These are phyloP conservation scores for Sardina pilchardus DNA, from an alignment of 2,113 vertebrate genomes.

Conservation along the genomic window DNA sequence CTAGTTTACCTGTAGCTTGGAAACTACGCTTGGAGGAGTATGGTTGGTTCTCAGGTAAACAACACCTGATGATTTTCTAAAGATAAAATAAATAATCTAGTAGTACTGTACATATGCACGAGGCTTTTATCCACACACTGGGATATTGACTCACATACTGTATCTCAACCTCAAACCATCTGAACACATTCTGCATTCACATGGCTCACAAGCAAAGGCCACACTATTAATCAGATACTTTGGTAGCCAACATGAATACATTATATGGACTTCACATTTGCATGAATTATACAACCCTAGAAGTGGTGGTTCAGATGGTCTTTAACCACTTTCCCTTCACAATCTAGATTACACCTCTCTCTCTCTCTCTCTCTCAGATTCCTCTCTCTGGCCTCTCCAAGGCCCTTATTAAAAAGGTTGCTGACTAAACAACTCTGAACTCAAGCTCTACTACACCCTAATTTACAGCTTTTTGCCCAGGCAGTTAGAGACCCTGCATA, in stretches of 20 bases:
- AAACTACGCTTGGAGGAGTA: not conserved
- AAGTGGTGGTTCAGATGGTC: not conserved
- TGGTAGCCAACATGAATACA: not conserved
- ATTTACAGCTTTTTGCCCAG: not conserved
- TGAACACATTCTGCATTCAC: not conserved
- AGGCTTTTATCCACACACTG: too few relatives aligned
- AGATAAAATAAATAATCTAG: too few relatives aligned
- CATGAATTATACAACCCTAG: not conserved
- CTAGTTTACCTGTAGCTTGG: not conserved
- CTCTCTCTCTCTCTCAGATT: not conserved
- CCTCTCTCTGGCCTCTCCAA: not conserved
- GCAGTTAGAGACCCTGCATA: not conserved
- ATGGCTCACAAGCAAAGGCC: not conserved
- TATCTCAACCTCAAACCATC: not conserved
- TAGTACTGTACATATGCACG: too few relatives aligned
- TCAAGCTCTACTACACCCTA: not conserved
- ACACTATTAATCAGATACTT: not conserved
- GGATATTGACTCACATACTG: too few relatives aligned
- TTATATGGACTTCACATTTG: not conserved
- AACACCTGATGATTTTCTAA: too few relatives aligned
- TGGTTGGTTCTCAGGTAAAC: not conserved
- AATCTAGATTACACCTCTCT: not conserved
- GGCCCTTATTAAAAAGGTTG: conserved; percentile 3
- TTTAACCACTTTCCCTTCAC: not conserved
- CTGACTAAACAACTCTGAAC: conserved; percentile 12